Base-by-base conservation (phyloP, 2,888 invertebrate species). In the Drosophila pseudotalamancana region DNA sequence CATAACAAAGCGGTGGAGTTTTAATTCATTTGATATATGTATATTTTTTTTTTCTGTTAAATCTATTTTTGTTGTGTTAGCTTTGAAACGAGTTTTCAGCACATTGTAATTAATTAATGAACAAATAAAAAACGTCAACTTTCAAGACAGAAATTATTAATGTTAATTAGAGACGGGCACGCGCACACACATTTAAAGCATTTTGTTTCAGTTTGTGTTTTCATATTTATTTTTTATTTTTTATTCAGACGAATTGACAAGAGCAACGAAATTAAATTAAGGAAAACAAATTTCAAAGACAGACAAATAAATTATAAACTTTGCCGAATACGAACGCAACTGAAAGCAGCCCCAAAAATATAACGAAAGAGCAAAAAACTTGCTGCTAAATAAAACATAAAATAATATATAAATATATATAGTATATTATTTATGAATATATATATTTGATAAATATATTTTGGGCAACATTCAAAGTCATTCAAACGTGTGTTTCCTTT, bases 151-250 rank as follows among this genome's bases (percentile, higher is more conserved):
- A 68, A 65, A 72, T 64, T 12, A 69, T 65, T 70, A 53, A 78
- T 46, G 43, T 70, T 59, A 70, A 57, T 72, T 59, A 62, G 63
- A 72, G 60, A 69, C 67, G 70, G 64, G 68, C 70, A 72, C 69
- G 57, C 73, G 54, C 59, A 75, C 68, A 76, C 64, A 82, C 73
- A 84, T 67, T 59, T 53, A 86, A 88, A 82, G 82, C 82, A 34
- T 63, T 70, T 81, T 72, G 16, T 34, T 62, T 59, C 37, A 37
- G 59, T 40, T 67, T 61, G 14, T 18, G 8, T 56, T 51, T 51
- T 40, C 23, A 16, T 23, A 54, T 50, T 11, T 34, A 29, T 53
- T 32, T 14, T 31, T 18, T 16, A 14, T 48, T 53, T 32, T 23
- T 35, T 18, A 23, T 35, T 55, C 43, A 71, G 60, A 71, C 55